Conservation (phyloP, 2,797 vertebrate species). For the Harpagifer antarcticus region DNA sequence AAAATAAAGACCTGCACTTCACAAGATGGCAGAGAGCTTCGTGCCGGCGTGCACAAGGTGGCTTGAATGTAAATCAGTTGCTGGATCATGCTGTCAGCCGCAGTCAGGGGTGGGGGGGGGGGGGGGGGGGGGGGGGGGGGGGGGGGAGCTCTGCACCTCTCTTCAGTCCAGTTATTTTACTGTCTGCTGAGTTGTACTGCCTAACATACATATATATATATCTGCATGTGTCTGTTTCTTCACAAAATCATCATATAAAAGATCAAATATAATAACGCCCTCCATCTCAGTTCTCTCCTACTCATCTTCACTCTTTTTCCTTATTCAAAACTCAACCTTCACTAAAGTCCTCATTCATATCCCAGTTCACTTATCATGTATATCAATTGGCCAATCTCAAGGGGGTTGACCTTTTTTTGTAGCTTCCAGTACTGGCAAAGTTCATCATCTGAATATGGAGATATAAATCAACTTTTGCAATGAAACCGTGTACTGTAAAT, state of each 20-base stretch:
- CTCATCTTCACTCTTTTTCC: not conserved
- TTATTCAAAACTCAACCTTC: constrained; percentile 7
- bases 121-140: constrained; percentile 22
- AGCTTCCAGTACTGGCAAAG: constrained; percentile 18
- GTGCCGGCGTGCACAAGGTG: constrained; percentile 26
- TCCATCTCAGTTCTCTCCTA: too few relatives aligned
- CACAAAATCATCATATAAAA: too few relatives aligned
- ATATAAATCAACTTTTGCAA: constrained; percentile 56
- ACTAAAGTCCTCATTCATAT: not conserved
- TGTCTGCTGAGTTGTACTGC: not conserved
- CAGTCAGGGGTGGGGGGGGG: constrained; percentile 45
- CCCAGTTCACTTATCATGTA: not conserved
- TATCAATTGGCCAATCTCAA: constrained; percentile 28
- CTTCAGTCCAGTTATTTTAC: constrained; percentile 19
- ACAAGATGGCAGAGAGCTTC: constrained; percentile 58
- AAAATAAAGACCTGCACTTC: constrained; percentile 73
- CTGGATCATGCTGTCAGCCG: constrained; percentile 63
- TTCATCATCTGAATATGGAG: constrained; percentile 45
- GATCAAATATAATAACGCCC: too few relatives aligned
- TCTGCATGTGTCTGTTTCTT: too few relatives aligned
- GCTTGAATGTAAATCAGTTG: constrained; percentile 69
- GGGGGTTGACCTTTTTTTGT: constrained; percentile 6
- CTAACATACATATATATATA: not conserved
- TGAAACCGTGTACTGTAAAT: constrained; percentile 22
- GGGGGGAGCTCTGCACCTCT: not conserved